Conservation (phyloP, 2,888 invertebrate species). For the Strigamia transsilvanica region DNA sequence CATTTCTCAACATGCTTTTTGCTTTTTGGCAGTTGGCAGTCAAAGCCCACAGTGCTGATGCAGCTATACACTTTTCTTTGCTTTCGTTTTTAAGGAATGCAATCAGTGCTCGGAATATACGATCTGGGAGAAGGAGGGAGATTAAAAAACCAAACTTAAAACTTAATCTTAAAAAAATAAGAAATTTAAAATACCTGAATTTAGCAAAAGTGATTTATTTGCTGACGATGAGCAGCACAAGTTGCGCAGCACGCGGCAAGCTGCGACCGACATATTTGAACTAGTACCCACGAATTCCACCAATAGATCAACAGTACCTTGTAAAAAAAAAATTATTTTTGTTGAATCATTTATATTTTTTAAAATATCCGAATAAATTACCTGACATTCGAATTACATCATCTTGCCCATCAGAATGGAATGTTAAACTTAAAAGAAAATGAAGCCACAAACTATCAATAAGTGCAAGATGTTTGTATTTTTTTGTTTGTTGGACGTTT, state of each 20-base stretch:
- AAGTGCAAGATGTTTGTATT: neutral
- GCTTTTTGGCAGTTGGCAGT: conserved; percentile 49
- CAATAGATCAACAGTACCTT: neutral
- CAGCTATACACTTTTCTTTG: conserved; percentile 27
- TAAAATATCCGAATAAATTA: neutral
- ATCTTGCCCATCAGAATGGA: conserved; percentile 46
- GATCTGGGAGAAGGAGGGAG: neutral
- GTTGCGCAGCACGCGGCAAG: conserved; percentile 1
- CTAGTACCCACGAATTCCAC: neutral
- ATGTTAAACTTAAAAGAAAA: conserved; percentile 24
- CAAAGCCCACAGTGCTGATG: conserved; percentile 51
- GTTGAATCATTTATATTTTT: neutral
- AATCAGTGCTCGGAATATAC: neutral
- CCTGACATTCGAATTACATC: neutral
- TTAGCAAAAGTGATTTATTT: conserved; percentile 6
- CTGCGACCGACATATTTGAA: neutral
- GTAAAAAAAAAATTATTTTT: neutral
- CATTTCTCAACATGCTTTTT: conserved; percentile 13
- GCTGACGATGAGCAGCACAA: conserved; percentile 31
- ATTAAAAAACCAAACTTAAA: too few relatives aligned
- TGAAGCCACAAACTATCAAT: conserved; percentile 42
- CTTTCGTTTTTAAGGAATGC: neutral
- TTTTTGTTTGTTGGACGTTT: conserved; percentile 15
- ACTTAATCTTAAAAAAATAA: too few relatives aligned
- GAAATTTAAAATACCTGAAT: neutral